These are phyloP conservation scores for Drosophila arizonae DNA, from an alignment of 1,140 invertebrate genomes.

Conservation along the genomic window DNA sequence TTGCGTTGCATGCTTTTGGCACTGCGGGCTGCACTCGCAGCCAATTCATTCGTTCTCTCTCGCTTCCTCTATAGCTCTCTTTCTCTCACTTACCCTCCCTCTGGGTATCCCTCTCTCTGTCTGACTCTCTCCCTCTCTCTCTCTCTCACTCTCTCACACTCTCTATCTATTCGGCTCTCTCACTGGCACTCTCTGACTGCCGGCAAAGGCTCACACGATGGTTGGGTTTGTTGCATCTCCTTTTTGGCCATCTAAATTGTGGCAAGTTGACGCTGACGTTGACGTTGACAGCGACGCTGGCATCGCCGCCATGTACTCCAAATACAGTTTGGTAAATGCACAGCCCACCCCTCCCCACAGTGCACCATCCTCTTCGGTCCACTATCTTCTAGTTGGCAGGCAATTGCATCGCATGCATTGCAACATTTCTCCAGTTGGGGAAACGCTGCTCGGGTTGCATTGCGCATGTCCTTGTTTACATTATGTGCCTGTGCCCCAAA, in stretches of 20 bases:
- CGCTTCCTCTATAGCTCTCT: neutral
- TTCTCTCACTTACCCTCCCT: conserved; percentile 14
- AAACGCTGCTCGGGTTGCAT: conserved; percentile 44
- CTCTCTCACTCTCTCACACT: neutral
- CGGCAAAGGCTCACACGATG: conserved; percentile 26
- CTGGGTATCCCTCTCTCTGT: conserved; percentile 7
- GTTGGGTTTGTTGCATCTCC: conserved; percentile 48
- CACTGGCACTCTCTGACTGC: conserved; percentile 27
- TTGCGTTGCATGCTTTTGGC: conserved; percentile 67
- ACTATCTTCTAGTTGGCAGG: conserved; percentile 80
- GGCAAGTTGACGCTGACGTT: conserved; percentile 72
- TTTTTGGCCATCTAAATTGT: conserved; percentile 78
- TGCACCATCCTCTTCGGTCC: conserved; percentile 20
- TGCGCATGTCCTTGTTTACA: conserved; percentile 80
- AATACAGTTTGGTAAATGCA: conserved; percentile 52
- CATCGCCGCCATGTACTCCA: conserved; percentile 51
- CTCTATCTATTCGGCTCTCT: conserved; percentile 16
- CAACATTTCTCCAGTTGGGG: conserved; percentile 75
- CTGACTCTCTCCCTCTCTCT: conserved; percentile 5
- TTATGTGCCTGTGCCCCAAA: conserved; percentile 59
- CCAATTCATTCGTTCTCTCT: conserved; percentile 21
- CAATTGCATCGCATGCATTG: conserved; percentile 72
- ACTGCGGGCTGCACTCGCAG: conserved; percentile 54
- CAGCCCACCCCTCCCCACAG: neutral
- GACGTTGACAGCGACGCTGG: conserved; percentile 47